Conservation (phyloP, 2,797 vertebrate genomes). For the Pelobates cultripes region DNA sequence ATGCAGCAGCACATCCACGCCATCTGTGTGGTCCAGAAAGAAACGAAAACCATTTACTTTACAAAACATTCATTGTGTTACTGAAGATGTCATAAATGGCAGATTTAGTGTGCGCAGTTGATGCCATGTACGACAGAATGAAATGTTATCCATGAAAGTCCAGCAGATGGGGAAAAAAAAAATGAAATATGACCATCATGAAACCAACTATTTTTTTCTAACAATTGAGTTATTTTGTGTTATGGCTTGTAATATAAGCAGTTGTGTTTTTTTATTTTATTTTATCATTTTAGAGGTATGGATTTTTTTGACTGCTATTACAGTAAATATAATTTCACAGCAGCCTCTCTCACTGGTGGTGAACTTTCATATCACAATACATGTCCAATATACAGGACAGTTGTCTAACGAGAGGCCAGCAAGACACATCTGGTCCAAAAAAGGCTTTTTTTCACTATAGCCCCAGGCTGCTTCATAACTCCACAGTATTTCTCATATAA, state of each 20-base stretch:
- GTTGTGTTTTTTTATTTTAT: not conserved
- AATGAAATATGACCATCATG: not conserved
- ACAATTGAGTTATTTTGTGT: not conserved
- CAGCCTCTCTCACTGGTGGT: no score
- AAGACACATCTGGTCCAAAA: no score
- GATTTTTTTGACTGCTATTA: not conserved
- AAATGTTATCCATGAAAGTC: conserved; percentile 20
- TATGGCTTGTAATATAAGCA: not conserved
- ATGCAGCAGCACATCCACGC: conserved; percentile 6
- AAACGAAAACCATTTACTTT: conserved; percentile 10
- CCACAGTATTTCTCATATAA: no score
- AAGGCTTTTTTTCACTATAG: no score
- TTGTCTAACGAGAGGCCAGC: no score
- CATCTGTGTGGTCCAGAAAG: conserved; percentile 41
- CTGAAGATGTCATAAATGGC: conserved; percentile 26
- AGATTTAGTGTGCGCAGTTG: conserved; percentile 22
- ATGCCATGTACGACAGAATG: conserved; percentile 16
- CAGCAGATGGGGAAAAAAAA: not conserved
- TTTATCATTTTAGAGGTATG: not conserved
- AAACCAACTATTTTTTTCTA: not conserved
- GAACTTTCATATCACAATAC: no score
- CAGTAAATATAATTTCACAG: conserved; percentile 1
- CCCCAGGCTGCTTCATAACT: no score
- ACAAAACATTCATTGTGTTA: conserved; percentile 21
- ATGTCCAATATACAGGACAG: no score